phyloP scores from a whole-genome alignment of 1,140 invertebrate species.

The Yoshiicerus persimilis region DNA sequence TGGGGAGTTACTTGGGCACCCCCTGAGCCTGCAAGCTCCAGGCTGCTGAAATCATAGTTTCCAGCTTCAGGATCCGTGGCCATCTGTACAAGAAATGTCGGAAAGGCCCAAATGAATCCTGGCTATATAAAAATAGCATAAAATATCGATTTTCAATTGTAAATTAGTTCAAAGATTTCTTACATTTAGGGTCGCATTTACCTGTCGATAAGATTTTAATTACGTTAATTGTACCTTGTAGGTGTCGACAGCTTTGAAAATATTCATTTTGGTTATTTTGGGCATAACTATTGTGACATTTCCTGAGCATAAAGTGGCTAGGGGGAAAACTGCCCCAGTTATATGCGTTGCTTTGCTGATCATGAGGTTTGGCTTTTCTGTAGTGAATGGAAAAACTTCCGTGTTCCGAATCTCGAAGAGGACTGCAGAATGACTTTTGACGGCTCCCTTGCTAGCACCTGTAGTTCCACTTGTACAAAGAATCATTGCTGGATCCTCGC shows the following conservation, averaged over 20 bases:
- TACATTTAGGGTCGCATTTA: not conserved
- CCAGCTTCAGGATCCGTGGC: constrained; percentile 30
- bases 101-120: constrained; percentile 21
- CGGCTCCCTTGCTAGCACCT: constrained; percentile 37
- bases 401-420: not conserved
- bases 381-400: not conserved
- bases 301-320: not conserved
- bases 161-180: not conserved
- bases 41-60: constrained; percentile 40
- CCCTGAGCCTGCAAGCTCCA: constrained; percentile 27
- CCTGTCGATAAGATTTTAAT: not conserved
- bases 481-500: constrained; percentile 34
- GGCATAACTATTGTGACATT: constrained; percentile 27
- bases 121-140: not conserved
- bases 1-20: constrained; percentile 39
- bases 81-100: constrained; percentile 18
- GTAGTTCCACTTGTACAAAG: constrained; percentile 43
- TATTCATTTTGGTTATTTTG: constrained; percentile 22
- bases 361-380: constrained; percentile 29
- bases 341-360: constrained; percentile 41
- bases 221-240: no score
- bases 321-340: constrained; percentile 24
- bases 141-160: not conserved
- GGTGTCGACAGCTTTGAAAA: constrained; percentile 36
- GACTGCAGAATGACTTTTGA: constrained; percentile 29